phyloP scores from a whole-genome alignment of 2,888 invertebrate genomes.

The Caenorhabditis virilis region DNA sequence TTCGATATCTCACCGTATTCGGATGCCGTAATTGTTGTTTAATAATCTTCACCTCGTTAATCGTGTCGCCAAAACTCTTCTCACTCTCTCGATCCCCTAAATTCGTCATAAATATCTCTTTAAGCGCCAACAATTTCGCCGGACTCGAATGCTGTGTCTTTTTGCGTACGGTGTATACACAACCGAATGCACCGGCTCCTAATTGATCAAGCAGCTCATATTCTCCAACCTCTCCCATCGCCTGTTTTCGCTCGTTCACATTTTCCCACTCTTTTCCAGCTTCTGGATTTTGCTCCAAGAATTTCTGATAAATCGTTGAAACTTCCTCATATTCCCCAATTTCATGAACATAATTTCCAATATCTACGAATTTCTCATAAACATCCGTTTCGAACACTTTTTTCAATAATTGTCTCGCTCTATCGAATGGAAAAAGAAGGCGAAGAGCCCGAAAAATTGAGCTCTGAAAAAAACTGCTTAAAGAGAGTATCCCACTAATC shows the following conservation, averaged over 20 bases:
- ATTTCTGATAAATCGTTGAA: conserved; percentile 50
- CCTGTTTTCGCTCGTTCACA: conserved; percentile 44
- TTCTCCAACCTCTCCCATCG: conserved; percentile 69
- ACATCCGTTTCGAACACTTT: conserved; percentile 69
- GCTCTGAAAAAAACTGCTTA: conserved; percentile 60
- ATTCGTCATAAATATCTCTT: conserved; percentile 68
- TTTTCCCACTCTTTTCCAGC: conserved; percentile 30
- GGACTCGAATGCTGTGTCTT: conserved; percentile 46
- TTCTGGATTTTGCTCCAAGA: conserved; percentile 25
- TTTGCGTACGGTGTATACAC: conserved; percentile 71
- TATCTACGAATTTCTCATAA: conserved; percentile 70
- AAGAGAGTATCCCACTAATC: no score
- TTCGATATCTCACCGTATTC: conserved; percentile 71
- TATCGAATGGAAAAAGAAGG: conserved; percentile 71
- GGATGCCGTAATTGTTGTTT: conserved; percentile 70
- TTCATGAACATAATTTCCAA: conserved; percentile 71
- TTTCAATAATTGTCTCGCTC: conserved; percentile 70
- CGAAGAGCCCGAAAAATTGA: conserved; percentile 71
- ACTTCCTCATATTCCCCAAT: conserved; percentile 68
- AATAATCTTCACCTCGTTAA: conserved; percentile 71
- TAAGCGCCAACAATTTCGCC: conserved; percentile 67
- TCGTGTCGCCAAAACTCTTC: conserved; percentile 70
- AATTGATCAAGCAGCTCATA: conserved; percentile 71
- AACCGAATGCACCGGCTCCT: conserved; percentile 71
- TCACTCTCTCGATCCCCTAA: conserved; percentile 53